Evolutionary conservation across 2,113 vertebrate genomes (phyloP).

Genomic region (Coptodon rendalli): DNA sequence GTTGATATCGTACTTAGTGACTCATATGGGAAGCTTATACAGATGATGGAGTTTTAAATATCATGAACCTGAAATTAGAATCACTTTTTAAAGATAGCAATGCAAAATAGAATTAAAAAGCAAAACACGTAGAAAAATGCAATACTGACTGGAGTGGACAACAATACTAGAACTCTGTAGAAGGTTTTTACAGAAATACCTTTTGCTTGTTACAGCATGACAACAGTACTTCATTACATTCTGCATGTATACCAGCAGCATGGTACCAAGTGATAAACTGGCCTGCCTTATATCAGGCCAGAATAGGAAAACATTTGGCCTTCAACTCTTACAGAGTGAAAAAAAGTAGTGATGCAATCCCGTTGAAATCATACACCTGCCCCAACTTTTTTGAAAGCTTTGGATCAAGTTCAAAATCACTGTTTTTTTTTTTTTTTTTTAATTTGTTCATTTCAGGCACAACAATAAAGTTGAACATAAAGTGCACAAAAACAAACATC

Average conservation of each 20-base stretch:
- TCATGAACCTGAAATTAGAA: neutral
- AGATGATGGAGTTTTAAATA: neutral
- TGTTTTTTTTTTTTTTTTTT: too few species aligned
- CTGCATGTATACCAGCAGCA: neutral
- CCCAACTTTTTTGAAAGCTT: neutral
- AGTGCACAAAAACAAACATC: too few species aligned
- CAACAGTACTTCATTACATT: neutral
- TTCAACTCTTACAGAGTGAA: neutral
- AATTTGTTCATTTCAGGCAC: too few species aligned
- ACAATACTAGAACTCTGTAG: neutral
- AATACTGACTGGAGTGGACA: neutral
- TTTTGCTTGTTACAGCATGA: neutral
- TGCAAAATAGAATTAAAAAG: neutral
- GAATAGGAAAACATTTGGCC: neutral
- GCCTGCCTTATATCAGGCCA: neutral
- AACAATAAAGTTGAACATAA: too few species aligned
- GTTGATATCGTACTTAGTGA: rapidly evolving
- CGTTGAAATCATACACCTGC: neutral
- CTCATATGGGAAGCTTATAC: neutral
- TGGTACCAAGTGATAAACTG: neutral
- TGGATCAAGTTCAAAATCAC: neutral
- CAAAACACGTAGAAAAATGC: neutral
- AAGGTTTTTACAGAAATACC: neutral
- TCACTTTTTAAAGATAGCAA: neutral
- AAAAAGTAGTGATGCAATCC: neutral